Base-by-base conservation (phyloP, 2,797 vertebrate genomes). In the Anas bernieri region DNA sequence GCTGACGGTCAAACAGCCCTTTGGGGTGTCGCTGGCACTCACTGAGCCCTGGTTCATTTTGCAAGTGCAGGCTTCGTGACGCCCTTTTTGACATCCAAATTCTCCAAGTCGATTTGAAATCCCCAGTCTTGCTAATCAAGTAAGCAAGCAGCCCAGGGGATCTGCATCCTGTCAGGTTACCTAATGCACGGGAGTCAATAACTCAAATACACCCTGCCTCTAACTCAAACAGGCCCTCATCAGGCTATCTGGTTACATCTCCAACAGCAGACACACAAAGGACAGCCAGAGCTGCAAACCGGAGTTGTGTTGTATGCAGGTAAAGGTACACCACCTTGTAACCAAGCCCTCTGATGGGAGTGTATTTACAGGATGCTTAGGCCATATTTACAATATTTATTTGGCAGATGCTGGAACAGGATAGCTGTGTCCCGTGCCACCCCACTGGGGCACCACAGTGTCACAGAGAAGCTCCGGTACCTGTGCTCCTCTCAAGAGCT, bases 121-220 rank as follows among this genome's bases (percentile, higher is more conserved):
- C 13, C 69, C 37, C 45, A 25, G 39, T 1, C 4, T 37, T 11
- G 12, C 28, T 41, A 7, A 43, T 9, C 41, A 43, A 54, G 52
- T 1, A 0, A 67, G 88, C 8, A 35, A 68, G 86, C 48, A 41
- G 59, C 2, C 39, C 17, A 0, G 0, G n/a, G 45, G 69, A 35
- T 45, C 63, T 43, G 12, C 11, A 2, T 31, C 23, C 74, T 75
- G 62, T n/a, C 58, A 26, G 31, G 26, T 26, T 37, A 78, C 8
- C 25, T 18, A 33, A 12, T 0, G 0, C 3, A 2, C 2, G 2
- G 43, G 43, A 31, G 23, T 14, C 23, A 50, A 3, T 50, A 50
- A 25, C 48, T 50, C 48, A 50, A 50, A 25, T 25, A n/a, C 39
- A n/a, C 39, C 75, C 72, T 16, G 17, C 6, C 88, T 74, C 26